Evolutionary conservation across 2,888 invertebrate species (phyloP).

Genomic region (Ceraclea dissimilis): DNA sequence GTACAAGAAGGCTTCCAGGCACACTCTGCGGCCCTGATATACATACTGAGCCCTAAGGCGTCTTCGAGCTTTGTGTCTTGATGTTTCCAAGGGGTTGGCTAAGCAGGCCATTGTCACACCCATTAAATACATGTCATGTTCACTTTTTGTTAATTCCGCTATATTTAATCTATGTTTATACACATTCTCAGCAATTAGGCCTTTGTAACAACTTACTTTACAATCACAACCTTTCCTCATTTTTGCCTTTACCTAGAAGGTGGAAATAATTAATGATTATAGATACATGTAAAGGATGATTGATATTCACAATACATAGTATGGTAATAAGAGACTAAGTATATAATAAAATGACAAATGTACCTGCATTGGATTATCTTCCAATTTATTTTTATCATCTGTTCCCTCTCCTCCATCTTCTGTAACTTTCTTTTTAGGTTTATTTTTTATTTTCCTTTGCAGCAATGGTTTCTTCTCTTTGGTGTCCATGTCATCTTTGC

Average conservation of each 20-base stretch:
- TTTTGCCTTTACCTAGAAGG: slow-evolving; percentile 57
- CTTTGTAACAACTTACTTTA: slow-evolving; percentile 68
- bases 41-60: slow-evolving; percentile 68
- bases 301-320: background rate
- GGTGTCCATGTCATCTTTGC: slow-evolving; percentile 35
- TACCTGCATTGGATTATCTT: slow-evolving; percentile 59
- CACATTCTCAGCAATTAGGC: slow-evolving; percentile 66
- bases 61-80: slow-evolving; percentile 63
- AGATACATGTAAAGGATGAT: no score
- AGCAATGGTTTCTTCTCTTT: slow-evolving; percentile 42
- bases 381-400: slow-evolving; percentile 58
- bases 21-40: slow-evolving; percentile 69
- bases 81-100: slow-evolving; percentile 65
- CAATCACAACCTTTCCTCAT: slow-evolving; percentile 69
- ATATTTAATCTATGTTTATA: slow-evolving; percentile 70
- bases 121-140: slow-evolving; percentile 80
- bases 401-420: slow-evolving; percentile 38
- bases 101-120: slow-evolving; percentile 77
- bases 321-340: no score
- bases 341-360: background rate
- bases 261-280: background rate
- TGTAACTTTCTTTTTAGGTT: slow-evolving; percentile 48
- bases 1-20: slow-evolving; percentile 70
- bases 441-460: slow-evolving; percentile 36
- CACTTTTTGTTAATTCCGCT: slow-evolving; percentile 71